Percentiles rank a stretch among this genome's conserved stretches.
Evolutionary conservation across 2,113 vertebrate genomes (phyloP).

Genomic region (Carassius auratus): DNA sequence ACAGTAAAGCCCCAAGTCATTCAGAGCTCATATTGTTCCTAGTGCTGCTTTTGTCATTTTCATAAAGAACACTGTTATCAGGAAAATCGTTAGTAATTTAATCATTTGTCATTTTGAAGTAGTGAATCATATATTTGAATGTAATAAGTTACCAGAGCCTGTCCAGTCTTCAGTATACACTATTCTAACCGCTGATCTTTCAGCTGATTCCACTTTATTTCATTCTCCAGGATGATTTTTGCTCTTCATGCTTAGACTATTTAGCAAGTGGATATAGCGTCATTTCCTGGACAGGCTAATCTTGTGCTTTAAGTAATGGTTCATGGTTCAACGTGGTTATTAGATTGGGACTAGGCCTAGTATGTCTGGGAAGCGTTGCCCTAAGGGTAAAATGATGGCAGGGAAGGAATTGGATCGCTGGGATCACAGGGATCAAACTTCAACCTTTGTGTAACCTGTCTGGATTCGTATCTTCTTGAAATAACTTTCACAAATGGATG

Average conservation of each 20-base stretch:
- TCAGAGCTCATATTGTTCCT: background rate
- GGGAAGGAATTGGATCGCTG: background rate
- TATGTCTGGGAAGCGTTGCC: slow-evolving; percentile 15
- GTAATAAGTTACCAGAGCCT: background rate
- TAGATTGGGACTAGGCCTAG: background rate
- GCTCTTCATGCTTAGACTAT: background rate
- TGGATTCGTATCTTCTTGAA: background rate
- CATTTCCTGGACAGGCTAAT: slow-evolving; percentile 32
- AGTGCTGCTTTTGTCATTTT: slow-evolving; percentile 20
- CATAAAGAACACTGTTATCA: background rate
- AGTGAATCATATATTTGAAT: slow-evolving; percentile 9
- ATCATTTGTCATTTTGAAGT: slow-evolving; percentile 33
- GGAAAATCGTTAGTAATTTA: slow-evolving; percentile 45
- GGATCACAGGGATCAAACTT: background rate
- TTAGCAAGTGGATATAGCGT: background rate
- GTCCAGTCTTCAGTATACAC: background rate
- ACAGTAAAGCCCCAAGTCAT: background rate
- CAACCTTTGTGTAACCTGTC: background rate
- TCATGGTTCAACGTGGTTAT: background rate
- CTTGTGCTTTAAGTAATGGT: slow-evolving; percentile 29
- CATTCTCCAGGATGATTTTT: slow-evolving; percentile 24
- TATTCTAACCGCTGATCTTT: slow-evolving; percentile 5
- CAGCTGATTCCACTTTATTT: slow-evolving; percentile 8
- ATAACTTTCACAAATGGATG: background rate
- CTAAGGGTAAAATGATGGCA: background rate